These are phyloP conservation scores for Odontocerum albicorne DNA, from an alignment of 2,888 invertebrate genomes.

Conservation along the genomic window DNA sequence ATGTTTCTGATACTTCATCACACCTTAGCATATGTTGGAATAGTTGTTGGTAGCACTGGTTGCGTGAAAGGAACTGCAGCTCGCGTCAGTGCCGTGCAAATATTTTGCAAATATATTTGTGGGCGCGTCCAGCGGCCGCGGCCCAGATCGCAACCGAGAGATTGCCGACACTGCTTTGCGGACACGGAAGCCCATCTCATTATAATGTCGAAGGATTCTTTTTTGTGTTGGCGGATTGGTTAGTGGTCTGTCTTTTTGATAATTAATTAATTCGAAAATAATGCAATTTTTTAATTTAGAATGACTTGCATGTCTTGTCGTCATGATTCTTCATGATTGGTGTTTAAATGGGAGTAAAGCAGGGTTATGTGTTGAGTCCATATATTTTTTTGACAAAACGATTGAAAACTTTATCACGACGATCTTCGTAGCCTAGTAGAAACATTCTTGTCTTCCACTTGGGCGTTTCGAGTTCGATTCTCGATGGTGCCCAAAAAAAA, in stretches of 20 bases:
- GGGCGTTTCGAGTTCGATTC: no score
- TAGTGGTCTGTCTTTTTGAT: neutral
- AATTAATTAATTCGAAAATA: no score
- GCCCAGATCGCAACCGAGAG: neutral
- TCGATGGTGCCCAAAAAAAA: no score
- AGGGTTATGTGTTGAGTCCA: no score
- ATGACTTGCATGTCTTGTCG: no score
- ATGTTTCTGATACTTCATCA: neutral
- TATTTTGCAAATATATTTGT: slow-evolving; percentile 24
- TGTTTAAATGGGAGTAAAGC: no score
- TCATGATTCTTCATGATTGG: no score
- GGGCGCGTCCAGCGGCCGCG: slow-evolving; percentile 9
- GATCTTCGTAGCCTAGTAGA: no score
- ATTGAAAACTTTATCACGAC: no score
- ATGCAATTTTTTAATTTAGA: no score
- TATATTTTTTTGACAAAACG: no score
- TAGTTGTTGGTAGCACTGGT: neutral
- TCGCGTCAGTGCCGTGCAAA: slow-evolving; percentile 26
- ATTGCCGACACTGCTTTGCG: slow-evolving; percentile 7
- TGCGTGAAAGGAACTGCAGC: slow-evolving; percentile 16
- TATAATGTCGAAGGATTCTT: slow-evolving; percentile 14
- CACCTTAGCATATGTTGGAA: neutral
- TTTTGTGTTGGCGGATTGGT: neutral
- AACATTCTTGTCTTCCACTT: no score
- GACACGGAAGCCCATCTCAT: slow-evolving; percentile 12